Evolutionary conservation across 2,113 vertebrate genomes (phyloP), one percentile per base, ranked within the genome.

Genomic region (Monarcha castaneiventris): DNA sequence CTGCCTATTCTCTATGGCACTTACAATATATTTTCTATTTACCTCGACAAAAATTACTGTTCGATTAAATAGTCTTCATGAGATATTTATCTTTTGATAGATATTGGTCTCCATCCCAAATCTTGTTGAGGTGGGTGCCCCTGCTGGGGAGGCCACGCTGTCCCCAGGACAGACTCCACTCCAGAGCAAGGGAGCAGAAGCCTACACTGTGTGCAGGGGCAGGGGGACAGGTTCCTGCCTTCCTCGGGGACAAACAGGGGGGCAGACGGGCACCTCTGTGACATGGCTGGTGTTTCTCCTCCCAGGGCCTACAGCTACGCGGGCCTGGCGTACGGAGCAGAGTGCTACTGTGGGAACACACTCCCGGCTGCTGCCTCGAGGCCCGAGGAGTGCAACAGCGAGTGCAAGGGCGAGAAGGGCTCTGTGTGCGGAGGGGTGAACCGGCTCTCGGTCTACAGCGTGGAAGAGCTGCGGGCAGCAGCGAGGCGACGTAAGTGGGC

Each of bases 281-380:
- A 39, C 63, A 3, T 0, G 4, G 18, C 58, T 4, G 67, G 3
- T 7, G 5, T 26, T 69, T 75, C 4, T 61, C 56, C 48, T 17
- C 0, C 1, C 98, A 99, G 99, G 96, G 98, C 99, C 33, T 99
- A 99, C 89, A 87, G 95, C 93, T 99, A 98, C 7, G 99, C 99
- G 0, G 99, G 99, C 6, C 97, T 99, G 97, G 99, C 99, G 3
- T 98, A 98, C 0, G 99, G 99, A 26, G 98, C 99, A 0, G 99
- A 99, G 96, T 99, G 99, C 96, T 99, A 99, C 97, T 99, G 99
- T 0, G 99, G 99, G 83, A 99, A 99, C 97, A 93, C 93, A 29
- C 98, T 99, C 43, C 98, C 98, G 0, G 96, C 91, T 2, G 80
- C 75, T 0, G 89, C 90, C 13, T 94, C 98, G 1, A 96, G 97